Evolutionary conservation across 2,888 invertebrate species (phyloP), one percentile per base, ranked within the genome.

Genomic region (Danaus chrysippus): DNA sequence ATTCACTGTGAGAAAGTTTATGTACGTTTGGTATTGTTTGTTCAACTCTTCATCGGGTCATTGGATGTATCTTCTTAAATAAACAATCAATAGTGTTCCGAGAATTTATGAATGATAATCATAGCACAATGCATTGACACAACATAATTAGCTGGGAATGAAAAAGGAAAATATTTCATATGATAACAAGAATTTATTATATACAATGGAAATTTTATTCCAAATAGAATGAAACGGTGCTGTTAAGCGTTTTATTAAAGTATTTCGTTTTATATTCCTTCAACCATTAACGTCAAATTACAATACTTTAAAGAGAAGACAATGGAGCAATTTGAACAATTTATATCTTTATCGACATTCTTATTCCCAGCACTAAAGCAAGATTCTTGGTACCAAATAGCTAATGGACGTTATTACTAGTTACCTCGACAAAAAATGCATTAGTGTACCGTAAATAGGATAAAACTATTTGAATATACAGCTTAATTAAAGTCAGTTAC

Each of bases 391-490:
- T 75, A 81, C 75, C 76, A 81, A 83, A 84, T 83, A 81, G 79
- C 83, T 86, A 87, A 87, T 87, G 87, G 84, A 78, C 75, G 76
- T 84, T 86, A 87, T 87, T 88, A 87, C 85, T 74, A 80, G 81
- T 78, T 78, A 83, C 82, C 81, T 83, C 78, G 72, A 83, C 79
- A 83, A 89, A 88, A 88, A 89, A 82, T 87, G 84, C 89, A 90
- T 90, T 89, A 89, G 83, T 79, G 83, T 82, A 77, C 79, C 72
- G 81, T 86, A 80, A 88, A 83, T 85, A 84, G 85, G 76, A 86
- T 85, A 85, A 86, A 84, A 86, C 84, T 86, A 87, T 89, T 88
- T 86, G 86, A 87, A 88, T 87, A 87, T 83, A 84, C 82, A 84
- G 79, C 83, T 83, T 81, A 83, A 84, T 85, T 82, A 81, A 84